These are phyloP conservation scores for Chiroxiphia lanceolata DNA, from an alignment of 2,797 vertebrate genomes.

Conservation along the genomic window DNA sequence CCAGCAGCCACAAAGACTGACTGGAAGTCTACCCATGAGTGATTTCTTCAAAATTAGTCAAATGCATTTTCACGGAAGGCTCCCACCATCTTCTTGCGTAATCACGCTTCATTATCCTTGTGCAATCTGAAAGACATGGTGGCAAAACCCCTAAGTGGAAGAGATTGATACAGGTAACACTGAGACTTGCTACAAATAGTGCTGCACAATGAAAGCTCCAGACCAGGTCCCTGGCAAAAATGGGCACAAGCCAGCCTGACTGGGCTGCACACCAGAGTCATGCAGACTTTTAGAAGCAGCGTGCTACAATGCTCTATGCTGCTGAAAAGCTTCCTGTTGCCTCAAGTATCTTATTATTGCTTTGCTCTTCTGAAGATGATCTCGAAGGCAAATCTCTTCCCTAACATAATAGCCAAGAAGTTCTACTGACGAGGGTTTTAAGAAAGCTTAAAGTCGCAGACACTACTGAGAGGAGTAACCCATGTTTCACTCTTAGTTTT, in stretches of 20 bases:
- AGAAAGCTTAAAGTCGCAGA: background rate
- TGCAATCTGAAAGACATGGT: background rate
- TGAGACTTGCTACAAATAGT: background rate
- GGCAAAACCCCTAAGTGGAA: background rate
- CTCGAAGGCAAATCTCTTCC: background rate
- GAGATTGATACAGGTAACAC: background rate
- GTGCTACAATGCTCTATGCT: rapidly evolving
- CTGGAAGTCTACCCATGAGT: background rate
- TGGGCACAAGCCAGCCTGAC: background rate
- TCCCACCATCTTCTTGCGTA: background rate
- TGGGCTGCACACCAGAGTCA: background rate
- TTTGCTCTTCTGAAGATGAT: background rate
- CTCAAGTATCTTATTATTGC: background rate
- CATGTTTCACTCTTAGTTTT: background rate
- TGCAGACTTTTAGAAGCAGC: background rate
- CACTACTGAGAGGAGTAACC: background rate
- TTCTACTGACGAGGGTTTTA: background rate
- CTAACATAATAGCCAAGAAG: background rate
- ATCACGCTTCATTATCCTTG: background rate
- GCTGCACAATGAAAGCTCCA: background rate
- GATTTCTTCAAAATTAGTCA: background rate
- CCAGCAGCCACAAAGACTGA: background rate
- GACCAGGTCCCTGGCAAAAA: background rate
- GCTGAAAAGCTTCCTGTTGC: background rate
- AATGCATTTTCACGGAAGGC: background rate